Evolutionary conservation across 1,140 invertebrate species (phyloP), one percentile per base, ranked within the genome.

Genomic region (Zeugodacus cucurbitae): DNA sequence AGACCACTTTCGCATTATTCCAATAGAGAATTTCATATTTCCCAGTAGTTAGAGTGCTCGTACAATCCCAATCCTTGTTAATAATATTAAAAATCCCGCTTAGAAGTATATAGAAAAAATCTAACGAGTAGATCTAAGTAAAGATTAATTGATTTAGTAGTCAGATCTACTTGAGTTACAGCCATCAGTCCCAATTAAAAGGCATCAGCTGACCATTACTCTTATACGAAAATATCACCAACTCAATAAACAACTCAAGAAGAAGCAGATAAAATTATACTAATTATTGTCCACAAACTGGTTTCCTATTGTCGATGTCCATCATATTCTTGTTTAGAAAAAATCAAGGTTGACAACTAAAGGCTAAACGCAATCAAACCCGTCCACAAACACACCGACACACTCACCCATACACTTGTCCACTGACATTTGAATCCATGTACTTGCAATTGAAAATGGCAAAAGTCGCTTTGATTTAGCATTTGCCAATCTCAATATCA

Each of bases 271-370:
- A 82, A 48, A 78, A 17, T 54, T 20, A 32, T 34, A 17, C 67
- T 20, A 74, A 74, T 74, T 34, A 82, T 82, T 54, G n/a, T n/a
- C 37, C 41, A 34, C 74, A 82, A 82, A 82, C 74, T 82, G 74
- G 74, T 82, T 82, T 82, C 22, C 44, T 48, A 48, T 44, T 82
- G 41, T 82, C 20, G 74, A 44, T 82, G 74, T 54, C 41, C 74
- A 82, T 82, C 74, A 82, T 26, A 70, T 70, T 37, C n/a, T 82
- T 44, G n/a, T 29, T 82, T 26, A 48, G 7, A 48, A 26, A 54
- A 82, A 82, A 44, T 82, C 74, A 82, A 82, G 74, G 74, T 82
- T 82, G 74, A 82, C 74, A 82, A 82, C 74, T 48, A 48, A 82
- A 82, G 74, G 74, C 41, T 82, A 48, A 82, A 44, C 41, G 44